These are phyloP conservation scores for Nesoenas mayeri DNA, from an alignment of 2,113 vertebrate species.

Conservation along the genomic window DNA sequence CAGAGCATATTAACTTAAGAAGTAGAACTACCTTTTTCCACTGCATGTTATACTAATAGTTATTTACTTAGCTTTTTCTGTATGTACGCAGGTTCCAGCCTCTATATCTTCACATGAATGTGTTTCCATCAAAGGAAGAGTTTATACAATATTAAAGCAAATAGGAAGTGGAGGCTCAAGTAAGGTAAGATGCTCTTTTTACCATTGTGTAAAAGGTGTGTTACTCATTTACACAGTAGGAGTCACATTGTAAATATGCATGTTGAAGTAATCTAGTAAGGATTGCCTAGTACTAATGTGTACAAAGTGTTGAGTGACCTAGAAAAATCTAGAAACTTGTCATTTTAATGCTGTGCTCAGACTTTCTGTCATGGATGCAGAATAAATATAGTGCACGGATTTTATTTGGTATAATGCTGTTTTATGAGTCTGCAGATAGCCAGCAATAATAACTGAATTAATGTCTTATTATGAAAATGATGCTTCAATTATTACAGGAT, in stretches of 20 bases:
- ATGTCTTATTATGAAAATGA: background rate
- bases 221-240: background rate
- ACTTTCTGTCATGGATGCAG: background rate
- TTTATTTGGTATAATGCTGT: background rate
- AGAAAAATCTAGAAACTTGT: background rate
- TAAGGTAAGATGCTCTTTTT: conserved; percentile 79
- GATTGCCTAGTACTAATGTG: background rate
- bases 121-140: conserved; percentile 86
- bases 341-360: background rate
- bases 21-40: background rate
- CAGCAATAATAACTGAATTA: background rate
- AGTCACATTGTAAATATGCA: background rate
- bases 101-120: conserved; percentile 81
- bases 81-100: conserved; percentile 75
- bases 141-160: conserved; percentile 92
- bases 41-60: background rate
- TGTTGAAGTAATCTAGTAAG: background rate
- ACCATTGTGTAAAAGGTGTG: background rate
- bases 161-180: conserved; percentile 96
- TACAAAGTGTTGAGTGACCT: background rate
- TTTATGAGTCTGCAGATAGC: background rate
- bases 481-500: background rate
- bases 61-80: background rate
- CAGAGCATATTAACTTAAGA: background rate
- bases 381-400: background rate